phyloP scores from a whole-genome alignment of 1,140 invertebrate species.

The Cyphomyrmex costatus region DNA sequence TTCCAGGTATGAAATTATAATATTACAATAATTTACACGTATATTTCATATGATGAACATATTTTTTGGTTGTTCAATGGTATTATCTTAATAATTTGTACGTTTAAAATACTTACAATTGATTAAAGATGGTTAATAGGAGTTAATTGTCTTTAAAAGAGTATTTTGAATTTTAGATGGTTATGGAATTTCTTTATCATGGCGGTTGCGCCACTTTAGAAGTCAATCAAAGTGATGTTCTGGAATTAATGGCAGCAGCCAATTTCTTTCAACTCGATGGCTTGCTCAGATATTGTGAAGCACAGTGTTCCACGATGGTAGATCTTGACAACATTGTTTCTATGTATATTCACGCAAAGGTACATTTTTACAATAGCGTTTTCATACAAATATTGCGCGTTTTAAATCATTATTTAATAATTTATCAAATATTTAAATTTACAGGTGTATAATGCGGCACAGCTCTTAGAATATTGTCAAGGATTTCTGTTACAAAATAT shows the following conservation, averaged over 20 bases:
- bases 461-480: conserved; percentile 96
- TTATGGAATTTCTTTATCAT: conserved; percentile 97
- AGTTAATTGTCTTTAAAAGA: background rate
- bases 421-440: conserved; percentile 68
- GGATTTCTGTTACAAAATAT: conserved; percentile 97
- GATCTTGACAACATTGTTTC: conserved; percentile 96
- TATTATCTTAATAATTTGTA: conserved; percentile 2
- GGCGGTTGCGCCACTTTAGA: conserved; percentile 93
- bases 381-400: background rate
- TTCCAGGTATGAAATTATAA: conserved; percentile 91
- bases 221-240: conserved; percentile 92
- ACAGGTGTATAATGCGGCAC: conserved; percentile 94
- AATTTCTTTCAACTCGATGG: conserved; percentile 97
- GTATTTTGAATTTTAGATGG: conserved; percentile 89
- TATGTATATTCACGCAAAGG: conserved; percentile 97
- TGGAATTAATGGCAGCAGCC: conserved; percentile 96
- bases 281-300: conserved; percentile 94
- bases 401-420: conserved; percentile 23
- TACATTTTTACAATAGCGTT: conserved; percentile 78
- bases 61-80: background rate
- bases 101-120: background rate
- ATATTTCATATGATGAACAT: background rate
- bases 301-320: conserved; percentile 93
- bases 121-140: background rate
- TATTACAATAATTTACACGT: background rate